Base-by-base conservation (phyloP, 1,140 invertebrate genomes). In the Drosophila kepulauana region DNA sequence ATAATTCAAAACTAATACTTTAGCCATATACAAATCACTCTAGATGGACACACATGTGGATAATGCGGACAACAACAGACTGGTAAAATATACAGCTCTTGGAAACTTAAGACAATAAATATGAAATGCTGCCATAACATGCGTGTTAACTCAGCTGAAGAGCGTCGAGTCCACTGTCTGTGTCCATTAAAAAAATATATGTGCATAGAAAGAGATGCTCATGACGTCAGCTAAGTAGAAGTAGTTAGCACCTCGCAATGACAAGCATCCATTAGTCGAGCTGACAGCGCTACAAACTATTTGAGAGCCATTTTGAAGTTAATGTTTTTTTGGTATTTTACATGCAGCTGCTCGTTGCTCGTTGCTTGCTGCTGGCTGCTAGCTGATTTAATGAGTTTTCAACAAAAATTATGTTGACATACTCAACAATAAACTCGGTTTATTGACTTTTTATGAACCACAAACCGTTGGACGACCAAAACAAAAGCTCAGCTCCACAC, bases 391-490 rank as follows among this genome's bases (percentile, higher is more conserved):
- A 87, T 87, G 80, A 80, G 64, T 88, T 88, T 87, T 84, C 84
- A 84, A 74, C 84, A 65, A 66, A 78, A 88, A 78, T 88, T 67
- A 81, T 81, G 85, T 84, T 87, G 78, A 88, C 78, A 87, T 68
- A 57, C 70, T 67, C 57, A 65, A 89, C 68, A 72, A 89, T 89
- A 90, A 89, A 89, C 75, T 69, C 59, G 63, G 70, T 89, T 89
- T 89, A 89, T 89, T 85, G 85, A 79, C 71, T 85, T 89, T 90
- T 89, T 89, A 89, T 90, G 86, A 81, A 90, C 86, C 86, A 72
- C 78, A 89, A 80, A 77, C 46, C 52, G 64, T 58, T 51, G 54
- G 57, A 56, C 43, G 49, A 54, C 64, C 48, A 88, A 78, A 89
- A 85, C 75, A 85, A 86, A 85, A 38, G 35, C 35, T 38, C 35